Percentiles rank a stretch among this genome's conserved stretches.
Conservation (phyloP, 2,797 vertebrate species). For the Malacoraja senta region DNA sequence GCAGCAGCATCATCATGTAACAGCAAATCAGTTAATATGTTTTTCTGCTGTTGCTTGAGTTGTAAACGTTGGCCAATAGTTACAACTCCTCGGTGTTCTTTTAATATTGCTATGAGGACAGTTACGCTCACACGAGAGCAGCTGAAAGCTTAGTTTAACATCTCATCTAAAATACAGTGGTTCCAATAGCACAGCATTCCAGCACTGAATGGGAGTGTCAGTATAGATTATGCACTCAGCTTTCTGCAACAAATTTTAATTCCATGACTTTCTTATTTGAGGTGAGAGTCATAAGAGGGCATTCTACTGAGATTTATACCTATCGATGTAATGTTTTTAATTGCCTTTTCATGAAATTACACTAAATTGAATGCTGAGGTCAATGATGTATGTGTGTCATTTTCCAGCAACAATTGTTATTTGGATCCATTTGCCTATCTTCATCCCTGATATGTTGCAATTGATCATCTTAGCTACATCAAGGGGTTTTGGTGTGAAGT, state of each 20-base stretch:
- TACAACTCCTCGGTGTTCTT: not conserved
- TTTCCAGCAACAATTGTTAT: not conserved
- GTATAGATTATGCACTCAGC: not conserved
- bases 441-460: not conserved
- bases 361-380: not conserved
- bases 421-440: not conserved
- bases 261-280: too few relatives aligned
- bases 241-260: too few relatives aligned
- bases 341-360: not conserved
- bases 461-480: not conserved
- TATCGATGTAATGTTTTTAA: not conserved
- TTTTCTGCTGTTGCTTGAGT: not conserved
- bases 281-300: too few relatives aligned
- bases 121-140: not conserved
- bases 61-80: not conserved
- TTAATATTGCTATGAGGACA: not conserved
- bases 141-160: not conserved
- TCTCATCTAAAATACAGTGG: not conserved
- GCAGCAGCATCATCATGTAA: not conserved
- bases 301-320: not conserved
- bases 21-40: not conserved
- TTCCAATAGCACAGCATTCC: not conserved
- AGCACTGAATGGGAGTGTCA: not conserved
- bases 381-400: not conserved
- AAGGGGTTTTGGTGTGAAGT: not conserved